Base-by-base conservation (phyloP, 2,113 vertebrate genomes). In the Phycodurus eques region DNA sequence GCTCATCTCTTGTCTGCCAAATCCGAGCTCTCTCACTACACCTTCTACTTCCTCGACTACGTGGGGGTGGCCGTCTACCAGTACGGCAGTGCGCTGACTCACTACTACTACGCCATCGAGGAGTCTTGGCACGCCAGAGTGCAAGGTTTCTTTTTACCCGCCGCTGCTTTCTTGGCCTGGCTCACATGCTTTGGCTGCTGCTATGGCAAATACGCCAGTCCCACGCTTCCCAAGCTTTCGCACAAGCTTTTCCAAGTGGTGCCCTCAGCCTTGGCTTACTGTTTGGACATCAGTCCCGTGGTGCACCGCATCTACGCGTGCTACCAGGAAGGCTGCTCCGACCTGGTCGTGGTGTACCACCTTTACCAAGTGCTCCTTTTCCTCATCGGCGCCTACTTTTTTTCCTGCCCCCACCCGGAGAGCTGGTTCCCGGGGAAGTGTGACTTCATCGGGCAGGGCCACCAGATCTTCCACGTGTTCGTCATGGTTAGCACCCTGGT, bases 41-140 rank as follows among this genome's bases (percentile, higher is more conserved):
- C 92, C 53, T 99, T 98, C 90, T 99, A 96, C 91, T 99, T 99
- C 89, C 76, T 99, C 89, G 96, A 99, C 92, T 99, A 99, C 0
- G 94, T 99, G 49, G 97, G 97, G 0, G 96, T 99, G 0, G 94
- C 97, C 0, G 79, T 95, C 4, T 99, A 99, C 89, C 97, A 99
- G 85, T 99, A 96, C 0, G 93, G 95, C 86, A 98, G 97, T 0
- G 97, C 95, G 10, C 80, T 98, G 78, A 93, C 84, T 0, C 97
- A 99, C 78, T 98, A 95, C 85, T 98, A 98, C 87, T 99, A 99
- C 0, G 89, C 93, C 82, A 94, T 96, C 0, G 95, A 97, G 88
- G 93, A 95, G 0, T 75, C 91, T 60, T 95, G 96, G 96, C 95
- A 98, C 0, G 63, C 86, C 5, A 81, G 43, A 1, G 90, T 97